Conservation (phyloP, 2,113 vertebrate genomes). For the Notothenia rossii region DNA sequence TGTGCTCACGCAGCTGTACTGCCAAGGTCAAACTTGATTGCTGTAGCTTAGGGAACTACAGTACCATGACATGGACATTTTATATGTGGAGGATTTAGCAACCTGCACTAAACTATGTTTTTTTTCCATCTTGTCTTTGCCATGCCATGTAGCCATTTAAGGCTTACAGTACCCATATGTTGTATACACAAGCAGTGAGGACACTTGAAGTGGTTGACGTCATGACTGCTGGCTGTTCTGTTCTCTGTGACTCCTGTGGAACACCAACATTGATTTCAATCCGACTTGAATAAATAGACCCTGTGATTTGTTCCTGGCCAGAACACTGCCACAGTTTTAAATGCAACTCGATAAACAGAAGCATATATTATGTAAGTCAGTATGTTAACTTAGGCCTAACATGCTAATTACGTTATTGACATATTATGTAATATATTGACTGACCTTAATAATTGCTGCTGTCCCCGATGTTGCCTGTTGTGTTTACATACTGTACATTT, state of each 20-base stretch:
- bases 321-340: conserved; percentile 5
- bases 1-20: conserved; percentile 42
- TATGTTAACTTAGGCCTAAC: neutral
- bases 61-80: neutral
- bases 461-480: neutral
- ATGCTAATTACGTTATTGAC: too few species aligned
- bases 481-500: neutral
- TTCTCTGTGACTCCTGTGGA: conserved; percentile 25
- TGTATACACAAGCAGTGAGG: conserved; percentile 49
- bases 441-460: neutral
- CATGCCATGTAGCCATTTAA: conserved; percentile 56
- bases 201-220: conserved; percentile 64
- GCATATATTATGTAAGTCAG: neutral
- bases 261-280: conserved; percentile 34
- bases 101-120: conserved; percentile 14
- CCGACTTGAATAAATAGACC: conserved; percentile 39
- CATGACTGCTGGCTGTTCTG: conserved; percentile 30
- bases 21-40: conserved; percentile 36
- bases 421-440: neutral
- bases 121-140: conserved; percentile 8
- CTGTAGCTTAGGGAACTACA: conserved; percentile 33
- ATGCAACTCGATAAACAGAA: conserved; percentile 12
- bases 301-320: conserved; percentile 21
- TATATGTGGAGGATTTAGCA: neutral
- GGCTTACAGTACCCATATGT: conserved; percentile 29